Conservation (phyloP, 2,113 vertebrate species). For the Chloropsis hardwickii region DNA sequence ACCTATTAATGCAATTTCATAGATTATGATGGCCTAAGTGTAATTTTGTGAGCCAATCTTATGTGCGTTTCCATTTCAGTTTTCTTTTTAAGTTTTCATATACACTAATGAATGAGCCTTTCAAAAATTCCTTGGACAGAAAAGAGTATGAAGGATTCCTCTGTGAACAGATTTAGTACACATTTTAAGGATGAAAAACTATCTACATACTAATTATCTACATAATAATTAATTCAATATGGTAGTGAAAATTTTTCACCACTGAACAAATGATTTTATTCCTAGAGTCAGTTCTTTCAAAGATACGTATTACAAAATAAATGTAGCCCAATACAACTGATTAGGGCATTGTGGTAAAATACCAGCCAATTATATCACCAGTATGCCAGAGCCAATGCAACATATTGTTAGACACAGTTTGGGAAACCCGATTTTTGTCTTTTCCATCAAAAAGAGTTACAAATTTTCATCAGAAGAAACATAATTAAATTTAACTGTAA, state of each 20-base stretch:
- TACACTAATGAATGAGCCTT: not conserved
- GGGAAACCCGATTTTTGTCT: not conserved
- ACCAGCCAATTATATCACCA: not conserved
- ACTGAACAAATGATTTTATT: not conserved
- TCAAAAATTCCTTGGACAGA: not conserved
- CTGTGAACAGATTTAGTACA: not conserved
- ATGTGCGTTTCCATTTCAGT: not conserved
- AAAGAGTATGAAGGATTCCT: not conserved
- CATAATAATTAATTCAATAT: not conserved
- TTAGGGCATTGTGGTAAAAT: not conserved
- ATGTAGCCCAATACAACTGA: not conserved
- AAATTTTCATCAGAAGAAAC: not conserved
- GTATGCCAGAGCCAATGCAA: not conserved
- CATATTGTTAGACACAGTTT: not conserved
- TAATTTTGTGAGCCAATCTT: not conserved
- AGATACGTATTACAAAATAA: not conserved
- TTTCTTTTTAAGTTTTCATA: not conserved
- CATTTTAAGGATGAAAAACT: not conserved
- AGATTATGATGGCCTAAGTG: not conserved
- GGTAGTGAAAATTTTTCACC: not conserved
- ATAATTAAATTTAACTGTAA: not conserved
- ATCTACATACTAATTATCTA: not conserved
- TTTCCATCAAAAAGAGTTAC: not conserved
- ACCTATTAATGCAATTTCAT: not conserved
- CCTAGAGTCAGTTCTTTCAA: not conserved